A percentile compares a stretch with the other conserved stretches of the same genome.
These are phyloP conservation scores for Hipparchia semele DNA, from an alignment of 2,888 invertebrate species.

Conservation along the genomic window DNA sequence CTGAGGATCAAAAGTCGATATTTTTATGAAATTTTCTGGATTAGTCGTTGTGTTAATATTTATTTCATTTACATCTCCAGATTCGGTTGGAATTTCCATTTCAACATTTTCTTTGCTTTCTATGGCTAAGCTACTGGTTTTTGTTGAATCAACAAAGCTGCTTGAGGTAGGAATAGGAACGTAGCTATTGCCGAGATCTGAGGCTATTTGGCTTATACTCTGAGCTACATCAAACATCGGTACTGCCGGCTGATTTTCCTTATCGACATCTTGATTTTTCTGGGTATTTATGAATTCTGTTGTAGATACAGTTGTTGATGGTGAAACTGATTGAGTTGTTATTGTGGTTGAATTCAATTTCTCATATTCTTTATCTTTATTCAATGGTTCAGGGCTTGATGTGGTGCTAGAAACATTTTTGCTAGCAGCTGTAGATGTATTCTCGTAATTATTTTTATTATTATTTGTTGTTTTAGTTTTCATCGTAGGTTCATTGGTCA, in stretches of 20 bases:
- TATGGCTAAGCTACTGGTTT: constrained; percentile 54
- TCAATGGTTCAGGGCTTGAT: constrained; percentile 41
- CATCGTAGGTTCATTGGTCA: constrained; percentile 49
- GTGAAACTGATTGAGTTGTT: constrained; percentile 74
- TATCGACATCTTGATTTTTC: constrained; percentile 44
- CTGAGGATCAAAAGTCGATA: constrained; percentile 70
- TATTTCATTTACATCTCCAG: constrained; percentile 46
- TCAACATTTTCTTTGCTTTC: constrained; percentile 76
- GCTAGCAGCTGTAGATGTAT: constrained; percentile 38
- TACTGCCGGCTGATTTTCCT: constrained; percentile 52
- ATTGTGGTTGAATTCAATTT: constrained; percentile 66
- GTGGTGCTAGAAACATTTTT: constrained; percentile 28
- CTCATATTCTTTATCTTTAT: constrained; percentile 51
- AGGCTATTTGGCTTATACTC: constrained; percentile 79
- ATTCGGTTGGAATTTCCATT: constrained; percentile 64
- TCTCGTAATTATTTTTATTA: constrained; percentile 44
- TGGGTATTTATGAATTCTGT: constrained; percentile 58
- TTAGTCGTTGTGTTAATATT: constrained; percentile 44
- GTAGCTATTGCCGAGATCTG: constrained; percentile 69
- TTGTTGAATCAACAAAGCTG: constrained; percentile 61
- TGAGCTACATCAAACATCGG: constrained; percentile 74
- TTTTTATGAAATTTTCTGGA: constrained; percentile 65
- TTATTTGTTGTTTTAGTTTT: constrained; percentile 43
- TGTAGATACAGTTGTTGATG: constrained; percentile 65
- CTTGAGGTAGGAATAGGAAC: constrained; percentile 65